Conservation (phyloP, 2,113 vertebrate genomes). For the Pteruthius melanotis region DNA sequence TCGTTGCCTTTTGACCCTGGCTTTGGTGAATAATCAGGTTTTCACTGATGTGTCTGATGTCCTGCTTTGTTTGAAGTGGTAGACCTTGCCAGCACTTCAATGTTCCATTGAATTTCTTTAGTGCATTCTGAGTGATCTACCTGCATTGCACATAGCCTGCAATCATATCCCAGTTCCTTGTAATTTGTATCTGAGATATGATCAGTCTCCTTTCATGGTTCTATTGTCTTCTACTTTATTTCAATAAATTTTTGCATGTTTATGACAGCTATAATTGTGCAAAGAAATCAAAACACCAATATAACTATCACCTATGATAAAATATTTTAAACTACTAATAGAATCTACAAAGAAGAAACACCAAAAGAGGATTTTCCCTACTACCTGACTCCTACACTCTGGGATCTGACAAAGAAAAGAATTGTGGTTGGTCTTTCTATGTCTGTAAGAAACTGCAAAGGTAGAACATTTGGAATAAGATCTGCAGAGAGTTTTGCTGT, state of each 20-base stretch:
- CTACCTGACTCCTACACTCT: neutral
- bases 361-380: neutral
- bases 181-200: neutral
- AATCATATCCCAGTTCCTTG: neutral
- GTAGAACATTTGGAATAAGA: neutral
- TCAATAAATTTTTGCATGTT: neutral
- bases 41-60: neutral
- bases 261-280: neutral
- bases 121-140: neutral
- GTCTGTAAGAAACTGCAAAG: neutral
- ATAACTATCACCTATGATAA: neutral
- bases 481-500: neutral
- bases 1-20: neutral
- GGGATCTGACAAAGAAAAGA: neutral
- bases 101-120: neutral
- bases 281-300: neutral
- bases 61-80: neutral
- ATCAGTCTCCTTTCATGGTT: neutral
- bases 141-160: neutral
- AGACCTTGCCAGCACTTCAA: neutral
- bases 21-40: neutral
- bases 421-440: neutral
- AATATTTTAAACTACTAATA: neutral
- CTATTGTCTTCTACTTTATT: neutral
- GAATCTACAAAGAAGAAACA: neutral